Percentiles rank a stretch among this genome's conserved stretches.
phyloP scores from a whole-genome alignment of 1,140 invertebrate species.

The Pomacea maculata region DNA sequence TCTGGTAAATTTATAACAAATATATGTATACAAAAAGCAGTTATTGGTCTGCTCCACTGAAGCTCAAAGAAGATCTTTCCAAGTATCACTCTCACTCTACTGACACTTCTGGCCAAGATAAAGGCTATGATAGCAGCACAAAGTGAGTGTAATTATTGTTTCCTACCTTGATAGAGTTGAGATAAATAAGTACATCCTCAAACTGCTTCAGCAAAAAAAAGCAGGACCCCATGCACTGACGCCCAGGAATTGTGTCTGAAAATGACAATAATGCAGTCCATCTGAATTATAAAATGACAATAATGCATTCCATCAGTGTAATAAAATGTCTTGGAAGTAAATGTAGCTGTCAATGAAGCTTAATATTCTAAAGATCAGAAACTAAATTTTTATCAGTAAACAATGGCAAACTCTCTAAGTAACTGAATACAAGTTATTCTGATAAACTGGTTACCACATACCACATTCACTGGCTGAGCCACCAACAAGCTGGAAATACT shows the following conservation, averaged over 20 bases:
- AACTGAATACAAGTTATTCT: not conserved
- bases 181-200: slow-evolving; percentile 94
- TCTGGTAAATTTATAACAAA: too few species aligned
- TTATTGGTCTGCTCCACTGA: too few species aligned
- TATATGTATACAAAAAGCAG: too few species aligned
- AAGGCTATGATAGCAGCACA: not conserved
- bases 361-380: not conserved
- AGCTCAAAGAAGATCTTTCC: too few species aligned
- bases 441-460: slow-evolving; percentile 39
- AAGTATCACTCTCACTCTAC: too few species aligned
- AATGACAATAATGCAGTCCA: slow-evolving; percentile 19
- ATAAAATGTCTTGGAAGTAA: not conserved
- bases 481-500: slow-evolving; percentile 96
- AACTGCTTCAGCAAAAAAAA: slow-evolving; percentile 95
- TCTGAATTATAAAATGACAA: not conserved
- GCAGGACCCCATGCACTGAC: slow-evolving; percentile 97
- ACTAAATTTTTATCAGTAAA: not conserved
- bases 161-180: slow-evolving; percentile 91
- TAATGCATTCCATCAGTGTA: not conserved
- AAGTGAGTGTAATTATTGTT: not conserved
- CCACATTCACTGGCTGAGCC: slow-evolving; percentile 95
- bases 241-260: slow-evolving; percentile 74
- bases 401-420: not conserved
- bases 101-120: too few species aligned
- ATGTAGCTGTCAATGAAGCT: not conserved